Evolutionary conservation across 1,140 invertebrate species (phyloP).

Genomic region (Rhagoletis pomonella): DNA sequence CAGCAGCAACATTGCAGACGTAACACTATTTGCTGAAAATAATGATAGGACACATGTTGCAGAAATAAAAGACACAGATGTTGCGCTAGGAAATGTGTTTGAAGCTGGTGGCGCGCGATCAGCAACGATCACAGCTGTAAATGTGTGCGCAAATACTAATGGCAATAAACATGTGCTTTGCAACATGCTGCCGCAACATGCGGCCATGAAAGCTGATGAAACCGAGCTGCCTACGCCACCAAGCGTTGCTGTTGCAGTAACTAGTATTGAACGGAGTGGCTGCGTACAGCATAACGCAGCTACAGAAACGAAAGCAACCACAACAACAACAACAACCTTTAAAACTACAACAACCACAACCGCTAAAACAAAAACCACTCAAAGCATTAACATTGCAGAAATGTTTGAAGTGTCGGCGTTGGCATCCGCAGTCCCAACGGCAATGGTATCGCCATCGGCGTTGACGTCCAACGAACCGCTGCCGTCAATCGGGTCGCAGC

Average conservation of each 20-base stretch:
- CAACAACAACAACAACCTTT: conserved; percentile 2
- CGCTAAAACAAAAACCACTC: conserved; percentile 54
- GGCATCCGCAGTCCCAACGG: not conserved
- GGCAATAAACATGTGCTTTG: conserved; percentile 6
- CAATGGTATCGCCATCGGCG: too few relatives aligned
- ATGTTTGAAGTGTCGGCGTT: conserved; percentile 53
- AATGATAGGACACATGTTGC: not conserved
- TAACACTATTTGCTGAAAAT: not conserved
- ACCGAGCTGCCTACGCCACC: not conserved
- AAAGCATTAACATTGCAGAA: not conserved
- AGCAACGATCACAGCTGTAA: not conserved
- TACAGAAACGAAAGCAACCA: not conserved
- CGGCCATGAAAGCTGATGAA: not conserved
- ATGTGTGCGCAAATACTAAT: not conserved
- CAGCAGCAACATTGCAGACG: conserved; percentile 18
- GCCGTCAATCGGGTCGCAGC: not conserved
- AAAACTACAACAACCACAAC: conserved; percentile 53
- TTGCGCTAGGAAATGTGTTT: not conserved
- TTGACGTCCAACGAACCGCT: too few relatives aligned
- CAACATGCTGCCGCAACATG: conserved; percentile 54
- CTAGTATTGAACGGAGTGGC: not conserved
- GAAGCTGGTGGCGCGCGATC: not conserved
- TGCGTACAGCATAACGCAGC: not conserved
- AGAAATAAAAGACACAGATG: not conserved
- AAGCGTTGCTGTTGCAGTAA: not conserved